phyloP scores from a whole-genome alignment of 2,888 invertebrate genomes.

The Yponomeuta malinellus region DNA sequence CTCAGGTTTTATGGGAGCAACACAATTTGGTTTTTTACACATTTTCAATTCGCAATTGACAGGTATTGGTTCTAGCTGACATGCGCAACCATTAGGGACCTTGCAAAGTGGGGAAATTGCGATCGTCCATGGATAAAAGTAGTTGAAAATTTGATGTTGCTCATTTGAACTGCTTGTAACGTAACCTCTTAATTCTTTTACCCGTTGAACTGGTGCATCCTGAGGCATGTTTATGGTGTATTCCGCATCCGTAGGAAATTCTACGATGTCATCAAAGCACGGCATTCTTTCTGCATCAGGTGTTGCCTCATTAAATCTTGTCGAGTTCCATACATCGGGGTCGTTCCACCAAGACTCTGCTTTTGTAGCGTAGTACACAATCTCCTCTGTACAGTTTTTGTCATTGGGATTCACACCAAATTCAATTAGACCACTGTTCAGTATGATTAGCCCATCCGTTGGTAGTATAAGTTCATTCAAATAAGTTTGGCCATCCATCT shows the following conservation, averaged over 20 bases:
- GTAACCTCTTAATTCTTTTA: conserved; percentile 21
- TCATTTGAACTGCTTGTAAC: background rate
- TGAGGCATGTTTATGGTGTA: conserved; percentile 44
- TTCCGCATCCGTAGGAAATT: conserved; percentile 44
- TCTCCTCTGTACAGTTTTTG: conserved; percentile 38
- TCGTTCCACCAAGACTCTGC: conserved; percentile 49
- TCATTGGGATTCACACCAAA: conserved; percentile 42
- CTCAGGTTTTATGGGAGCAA: conserved; percentile 48
- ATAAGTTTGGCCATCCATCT: conserved; percentile 37
- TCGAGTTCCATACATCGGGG: conserved; percentile 60
- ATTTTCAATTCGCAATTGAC: conserved; percentile 51
- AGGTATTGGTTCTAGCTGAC: conserved; percentile 38
- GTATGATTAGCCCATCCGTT: conserved; percentile 47
- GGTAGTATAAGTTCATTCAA: conserved; percentile 54
- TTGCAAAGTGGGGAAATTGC: conserved; percentile 25
- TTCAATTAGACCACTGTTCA: conserved; percentile 42
- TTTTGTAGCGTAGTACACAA: conserved; percentile 46
- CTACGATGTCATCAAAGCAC: conserved; percentile 59
- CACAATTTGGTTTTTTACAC: conserved; percentile 47
- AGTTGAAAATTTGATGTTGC: background rate
- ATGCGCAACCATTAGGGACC: conserved; percentile 50
- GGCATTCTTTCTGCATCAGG: conserved; percentile 69
- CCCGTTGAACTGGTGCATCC: conserved; percentile 31
- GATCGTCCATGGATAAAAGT: background rate
- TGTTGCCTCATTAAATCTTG: conserved; percentile 59